phyloP scores from a whole-genome alignment of 1,140 invertebrate species.

The Saccostrea cuccullata region DNA sequence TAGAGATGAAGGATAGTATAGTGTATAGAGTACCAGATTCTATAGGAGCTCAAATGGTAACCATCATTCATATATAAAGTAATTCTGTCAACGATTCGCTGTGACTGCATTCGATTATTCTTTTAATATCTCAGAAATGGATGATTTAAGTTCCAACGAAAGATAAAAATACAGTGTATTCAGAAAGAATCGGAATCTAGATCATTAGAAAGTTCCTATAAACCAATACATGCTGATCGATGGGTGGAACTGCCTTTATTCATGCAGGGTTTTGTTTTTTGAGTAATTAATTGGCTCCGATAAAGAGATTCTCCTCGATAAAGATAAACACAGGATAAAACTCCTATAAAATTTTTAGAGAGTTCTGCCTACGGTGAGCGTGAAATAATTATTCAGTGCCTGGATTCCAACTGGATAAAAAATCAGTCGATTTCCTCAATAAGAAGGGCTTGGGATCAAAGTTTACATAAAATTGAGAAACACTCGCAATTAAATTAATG shows the following conservation, averaged over 20 bases:
- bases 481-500: neutral
- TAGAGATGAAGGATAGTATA: neutral
- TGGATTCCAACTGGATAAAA: neutral
- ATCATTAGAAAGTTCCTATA: neutral
- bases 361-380: neutral
- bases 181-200: neutral
- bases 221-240: slow-evolving; percentile 15
- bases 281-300: neutral
- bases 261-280: slow-evolving; percentile 19
- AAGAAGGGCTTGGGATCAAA: neutral
- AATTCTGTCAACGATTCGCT: too few species aligned
- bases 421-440: slow-evolving; percentile 9
- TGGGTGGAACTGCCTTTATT: slow-evolving; percentile 18
- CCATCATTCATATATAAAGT: too few species aligned
- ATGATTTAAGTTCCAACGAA: too few species aligned
- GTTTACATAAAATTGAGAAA: neutral
- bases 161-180: too few species aligned
- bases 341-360: neutral
- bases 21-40: too few species aligned
- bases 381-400: neutral
- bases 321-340: slow-evolving; percentile 15
- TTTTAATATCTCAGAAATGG: too few species aligned
- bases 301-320: neutral
- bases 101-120: too few species aligned
- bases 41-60: too few species aligned